Evolutionary conservation across 2,888 invertebrate species (phyloP), one percentile per base, ranked within the genome.

Genomic region (Sceliomorpha sp.): DNA sequence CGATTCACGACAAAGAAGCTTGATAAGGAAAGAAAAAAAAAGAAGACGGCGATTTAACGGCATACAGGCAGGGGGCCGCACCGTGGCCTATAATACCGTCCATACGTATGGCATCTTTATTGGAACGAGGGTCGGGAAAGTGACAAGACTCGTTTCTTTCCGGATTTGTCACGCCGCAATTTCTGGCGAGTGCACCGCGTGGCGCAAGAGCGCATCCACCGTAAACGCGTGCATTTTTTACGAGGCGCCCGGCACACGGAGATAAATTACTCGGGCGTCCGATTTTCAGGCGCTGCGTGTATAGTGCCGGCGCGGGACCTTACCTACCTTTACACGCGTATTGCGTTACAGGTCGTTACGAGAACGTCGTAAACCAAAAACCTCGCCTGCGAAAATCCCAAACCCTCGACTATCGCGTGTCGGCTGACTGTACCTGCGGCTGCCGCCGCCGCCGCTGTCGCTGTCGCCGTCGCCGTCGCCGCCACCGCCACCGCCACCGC

Each of bases 221-320:
- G 77, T 79, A 79, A 77, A 75, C 79, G 77, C 67, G 56, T 60
- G 69, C 75, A 76, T 79, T 79, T 77, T 79, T 79, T 72, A 76
- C 50, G 32, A 34, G 27, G 37, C 14, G 40, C 29, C 68, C 55
- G 60, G 63, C 62, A 66, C 63, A 40, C 39, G 51, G 47, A 74
- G 70, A 79, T 79, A 77, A 75, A 70, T 74, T 77, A 76, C 73
- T 73, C 63, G 67, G 63, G 64, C 66, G 68, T 69, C 44, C 59
- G 56, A 60, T 56, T 62, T 51, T 60, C 20, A 51, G 47, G 44
- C 45, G 34, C 45, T 12, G 32, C 32, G 32, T 32, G 7, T 32
- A n/a, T n/a, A n/a, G n/a, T n/a, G n/a, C n/a, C n/a, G n/a, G n/a
- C n/a, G n/a, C 9, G 10, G 8, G 32, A 10, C 32, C 20, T 51